phyloP scores from a whole-genome alignment of 2,888 invertebrate species.

The Cheilosia soror region DNA sequence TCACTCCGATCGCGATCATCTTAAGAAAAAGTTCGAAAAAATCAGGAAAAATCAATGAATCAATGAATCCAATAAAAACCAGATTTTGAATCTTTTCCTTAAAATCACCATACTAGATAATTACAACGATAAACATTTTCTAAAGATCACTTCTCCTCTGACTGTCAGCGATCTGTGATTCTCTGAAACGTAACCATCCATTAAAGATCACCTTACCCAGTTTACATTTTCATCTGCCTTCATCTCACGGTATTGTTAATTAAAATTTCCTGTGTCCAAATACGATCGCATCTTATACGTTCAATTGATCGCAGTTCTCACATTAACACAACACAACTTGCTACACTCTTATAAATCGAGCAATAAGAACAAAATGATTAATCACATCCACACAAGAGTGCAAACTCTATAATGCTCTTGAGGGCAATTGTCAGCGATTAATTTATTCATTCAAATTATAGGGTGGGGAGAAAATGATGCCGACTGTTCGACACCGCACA shows the following conservation, averaged over 20 bases:
- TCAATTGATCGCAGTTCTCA: constrained; percentile 34
- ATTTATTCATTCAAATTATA: constrained; percentile 15
- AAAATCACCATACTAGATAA: too few species aligned
- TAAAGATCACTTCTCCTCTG: background rate
- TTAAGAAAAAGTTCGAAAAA: too few species aligned
- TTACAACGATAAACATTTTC: too few species aligned
- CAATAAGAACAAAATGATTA: constrained; percentile 45
- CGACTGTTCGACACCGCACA: constrained; percentile 11
- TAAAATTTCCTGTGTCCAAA: constrained; percentile 16
- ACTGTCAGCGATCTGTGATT: background rate
- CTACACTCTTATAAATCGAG: constrained; percentile 5
- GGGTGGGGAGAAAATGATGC: constrained; percentile 6
- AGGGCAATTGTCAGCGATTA: constrained; percentile 42
- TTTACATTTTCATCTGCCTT: background rate
- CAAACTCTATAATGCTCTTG: constrained; percentile 7
- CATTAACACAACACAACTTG: constrained; percentile 17
- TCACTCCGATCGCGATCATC: too few species aligned
- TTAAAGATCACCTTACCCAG: background rate
- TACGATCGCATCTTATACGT: constrained; percentile 5
- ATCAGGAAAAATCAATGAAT: too few species aligned
- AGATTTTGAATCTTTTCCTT: too few species aligned
- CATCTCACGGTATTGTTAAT: constrained; percentile 6
- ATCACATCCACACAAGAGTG: constrained; percentile 31
- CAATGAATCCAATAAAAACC: too few species aligned
- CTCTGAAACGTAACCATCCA: background rate